phyloP scores from a whole-genome alignment of 2,888 invertebrate genomes.

The Netelia virgata region DNA sequence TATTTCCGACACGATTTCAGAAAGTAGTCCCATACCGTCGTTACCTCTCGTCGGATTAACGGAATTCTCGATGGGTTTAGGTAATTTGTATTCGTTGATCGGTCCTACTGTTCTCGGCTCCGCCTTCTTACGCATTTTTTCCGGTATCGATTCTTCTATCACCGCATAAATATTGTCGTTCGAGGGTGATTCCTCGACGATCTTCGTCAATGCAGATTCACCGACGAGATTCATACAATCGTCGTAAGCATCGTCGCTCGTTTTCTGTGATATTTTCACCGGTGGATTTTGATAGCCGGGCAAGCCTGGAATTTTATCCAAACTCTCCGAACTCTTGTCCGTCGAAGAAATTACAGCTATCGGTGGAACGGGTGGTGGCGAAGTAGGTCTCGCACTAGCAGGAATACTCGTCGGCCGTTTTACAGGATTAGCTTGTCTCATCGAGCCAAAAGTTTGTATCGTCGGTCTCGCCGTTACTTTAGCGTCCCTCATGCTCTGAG shows the following conservation, averaged over 20 bases:
- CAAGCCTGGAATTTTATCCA: constrained; percentile 84
- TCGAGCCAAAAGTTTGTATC: constrained; percentile 93
- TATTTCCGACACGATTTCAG: constrained; percentile 95
- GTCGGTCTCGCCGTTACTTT: constrained; percentile 86
- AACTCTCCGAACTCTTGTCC: constrained; percentile 74
- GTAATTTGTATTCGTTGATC: constrained; percentile 84
- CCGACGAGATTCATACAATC: constrained; percentile 91
- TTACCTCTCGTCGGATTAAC: constrained; percentile 76
- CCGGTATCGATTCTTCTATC: constrained; percentile 91
- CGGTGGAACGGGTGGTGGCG: constrained; percentile 91
- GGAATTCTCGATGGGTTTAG: constrained; percentile 86
- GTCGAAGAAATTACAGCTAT: constrained; percentile 82
- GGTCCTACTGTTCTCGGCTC: constrained; percentile 77
- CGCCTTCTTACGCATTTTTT: constrained; percentile 75
- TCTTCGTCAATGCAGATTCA: constrained; percentile 88
- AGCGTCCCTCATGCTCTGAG: constrained; percentile 92
- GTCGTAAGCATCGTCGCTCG: constrained; percentile 88
- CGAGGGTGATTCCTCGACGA: constrained; percentile 87
- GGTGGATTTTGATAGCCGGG: constrained; percentile 88
- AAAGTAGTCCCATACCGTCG: constrained; percentile 91
- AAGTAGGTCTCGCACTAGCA: constrained; percentile 89
- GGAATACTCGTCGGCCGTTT: constrained; percentile 92
- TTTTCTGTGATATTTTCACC: constrained; percentile 72
- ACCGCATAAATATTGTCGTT: constrained; percentile 94
- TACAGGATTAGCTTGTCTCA: constrained; percentile 89